These are phyloP conservation scores for Junonia oenone DNA, from an alignment of 2,888 invertebrate genomes.

Conservation along the genomic window DNA sequence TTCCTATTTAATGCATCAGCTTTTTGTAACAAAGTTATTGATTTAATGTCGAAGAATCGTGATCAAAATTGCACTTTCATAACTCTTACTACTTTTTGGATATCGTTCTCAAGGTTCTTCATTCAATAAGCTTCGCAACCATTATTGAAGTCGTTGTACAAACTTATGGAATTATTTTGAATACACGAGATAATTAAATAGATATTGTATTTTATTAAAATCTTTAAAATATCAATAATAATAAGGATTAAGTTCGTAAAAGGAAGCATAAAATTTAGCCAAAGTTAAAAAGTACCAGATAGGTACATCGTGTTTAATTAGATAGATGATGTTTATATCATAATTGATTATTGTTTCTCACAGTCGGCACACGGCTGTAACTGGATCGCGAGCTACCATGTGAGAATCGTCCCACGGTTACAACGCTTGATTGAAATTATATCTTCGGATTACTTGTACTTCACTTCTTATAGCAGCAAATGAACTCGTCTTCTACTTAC, in stretches of 20 bases:
- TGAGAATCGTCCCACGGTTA: slow-evolving; percentile 64
- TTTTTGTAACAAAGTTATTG: too few species aligned
- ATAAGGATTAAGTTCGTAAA: too few species aligned
- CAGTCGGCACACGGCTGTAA: slow-evolving; percentile 48
- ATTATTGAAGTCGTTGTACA: too few species aligned
- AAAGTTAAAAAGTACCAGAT: background rate
- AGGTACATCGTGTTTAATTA: slow-evolving; percentile 30
- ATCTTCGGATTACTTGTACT: slow-evolving; percentile 38
- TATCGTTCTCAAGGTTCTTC: too few species aligned
- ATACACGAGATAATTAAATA: too few species aligned
- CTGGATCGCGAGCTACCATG: slow-evolving; percentile 58
- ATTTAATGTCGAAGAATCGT: background rate
- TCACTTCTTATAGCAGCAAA: slow-evolving; percentile 8
- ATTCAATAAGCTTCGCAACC: too few species aligned
- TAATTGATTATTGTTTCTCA: slow-evolving; percentile 53
- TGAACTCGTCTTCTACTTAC: background rate
- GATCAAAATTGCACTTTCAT: too few species aligned
- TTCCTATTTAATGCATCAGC: background rate
- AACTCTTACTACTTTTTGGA: too few species aligned
- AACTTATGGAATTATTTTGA: too few species aligned
- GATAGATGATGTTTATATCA: slow-evolving; percentile 36
- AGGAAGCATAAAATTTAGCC: background rate
- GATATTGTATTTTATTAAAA: too few species aligned
- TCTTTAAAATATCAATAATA: too few species aligned
- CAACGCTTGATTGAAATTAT: slow-evolving; percentile 45